Base-by-base conservation (phyloP, 2,888 invertebrate genomes). In the Alitta virens region DNA sequence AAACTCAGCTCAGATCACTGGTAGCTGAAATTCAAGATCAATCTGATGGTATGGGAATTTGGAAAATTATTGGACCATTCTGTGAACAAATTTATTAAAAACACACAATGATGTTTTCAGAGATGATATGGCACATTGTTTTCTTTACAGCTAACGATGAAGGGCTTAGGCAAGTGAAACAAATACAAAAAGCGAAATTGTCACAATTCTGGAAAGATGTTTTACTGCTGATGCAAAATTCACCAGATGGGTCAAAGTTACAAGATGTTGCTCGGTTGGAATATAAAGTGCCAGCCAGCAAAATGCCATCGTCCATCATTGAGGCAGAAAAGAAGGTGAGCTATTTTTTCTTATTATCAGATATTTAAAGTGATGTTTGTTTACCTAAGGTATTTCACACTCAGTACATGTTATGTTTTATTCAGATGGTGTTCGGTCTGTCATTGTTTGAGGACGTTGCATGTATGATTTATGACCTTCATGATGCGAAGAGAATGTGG, bases 361-460 rank as follows among this genome's bases (percentile, higher is more conserved):
- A n/a, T n/a, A n/a, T n/a, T n/a, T n/a, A n/a, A n/a, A n/a, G n/a
- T n/a, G n/a, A n/a, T n/a, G n/a, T n/a, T n/a, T n/a, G n/a, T n/a
- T n/a, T n/a, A n/a, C n/a, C n/a, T n/a, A n/a, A n/a, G n/a, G n/a
- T n/a, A n/a, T n/a, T n/a, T n/a, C n/a, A n/a, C n/a, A n/a, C n/a
- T n/a, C n/a, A n/a, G n/a, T n/a, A n/a, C n/a, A n/a, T n/a, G n/a
- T n/a, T 33, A 33, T 33, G 33, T 33, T 33, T 46, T 21, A 18
- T 71, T n/a, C 65, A 79, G 78, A 64, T 64, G 26, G 69, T 71
- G 60, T 77, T 76, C 71, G 75, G 77, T 18, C 66, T 70, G 25
- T 64, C 70, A n/a, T 27, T 82, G 27, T 82, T 75, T 75, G 80
- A 81, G 58, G 76, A 79, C 60, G 68, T 80, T 12, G 80, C 82